Evolutionary conservation across 2,888 invertebrate species (phyloP), one percentile per base, ranked within the genome.

Genomic region (Pristionchus maxplancki): DNA sequence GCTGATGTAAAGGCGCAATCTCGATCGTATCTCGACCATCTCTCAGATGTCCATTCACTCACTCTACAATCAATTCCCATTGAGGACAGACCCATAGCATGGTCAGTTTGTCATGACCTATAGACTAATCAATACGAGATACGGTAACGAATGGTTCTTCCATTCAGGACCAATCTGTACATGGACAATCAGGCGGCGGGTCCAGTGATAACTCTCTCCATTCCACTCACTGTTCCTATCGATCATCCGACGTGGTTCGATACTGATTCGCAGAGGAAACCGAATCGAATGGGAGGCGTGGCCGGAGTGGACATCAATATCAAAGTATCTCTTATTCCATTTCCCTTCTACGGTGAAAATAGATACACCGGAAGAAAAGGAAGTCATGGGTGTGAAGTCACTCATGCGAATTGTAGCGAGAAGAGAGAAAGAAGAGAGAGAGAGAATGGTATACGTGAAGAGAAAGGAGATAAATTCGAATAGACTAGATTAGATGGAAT

Each of bases 131-230:
- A 28, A 50, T 34, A 3, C 9, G 34, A 83, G 8, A 1, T n/a
- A n/a, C n/a, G n/a, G n/a, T n/a, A 53, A 20, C 28, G n/a, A 28
- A 8, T 40, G 1, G 6, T 8, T 17, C 31, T 34, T n/a, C 37
- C 83, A 71, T 81, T 58, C 37, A 92, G 92, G 92, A 90, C 92
- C 2, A 86, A 89, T 11, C 90, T 94, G 34, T 94, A 94, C 89
- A 93, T 93, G 93, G 94, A 94, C 64, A 90, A 93, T 1, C 94
- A 94, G 81, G 93, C 90, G 44, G 82, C 89, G 11, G 94, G 94
- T 1, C 92, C 93, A 0, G 91, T 91, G 0, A 44, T 94, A 24
- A 91, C 93, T 2, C 62, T 94, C 24, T 93, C 94, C 4, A 87
- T 92, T 89, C 94, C 94, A 3, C 88, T 94, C 78, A 87, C 31